Evolutionary conservation across 2,113 vertebrate genomes (phyloP).

Genomic region (Psittacus erithacus): DNA sequence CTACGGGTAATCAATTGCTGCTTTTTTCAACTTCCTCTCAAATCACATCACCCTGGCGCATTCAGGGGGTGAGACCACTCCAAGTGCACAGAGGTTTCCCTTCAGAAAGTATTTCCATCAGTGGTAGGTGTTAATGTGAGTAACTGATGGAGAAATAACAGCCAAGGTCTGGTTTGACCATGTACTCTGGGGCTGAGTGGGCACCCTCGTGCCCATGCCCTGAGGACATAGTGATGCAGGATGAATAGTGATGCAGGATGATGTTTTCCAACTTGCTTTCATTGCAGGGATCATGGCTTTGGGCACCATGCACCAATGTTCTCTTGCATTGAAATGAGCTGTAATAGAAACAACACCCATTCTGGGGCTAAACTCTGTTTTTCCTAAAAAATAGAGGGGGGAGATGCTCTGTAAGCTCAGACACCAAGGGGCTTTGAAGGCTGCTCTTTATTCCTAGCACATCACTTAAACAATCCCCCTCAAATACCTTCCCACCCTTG

Average conservation of each 20-base stretch:
- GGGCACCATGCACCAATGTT: fast-evolving
- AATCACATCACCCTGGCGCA: neutral
- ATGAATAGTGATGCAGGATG: neutral
- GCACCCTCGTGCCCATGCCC: too few species aligned
- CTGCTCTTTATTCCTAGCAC: neutral
- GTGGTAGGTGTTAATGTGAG: neutral
- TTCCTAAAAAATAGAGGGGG: fast-evolving
- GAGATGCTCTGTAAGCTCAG: fast-evolving
- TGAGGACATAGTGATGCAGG: neutral
- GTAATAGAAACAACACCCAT: neutral
- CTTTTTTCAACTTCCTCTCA: neutral
- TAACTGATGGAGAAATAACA: neutral
- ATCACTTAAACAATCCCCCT: neutral
- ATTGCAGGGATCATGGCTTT: neutral
- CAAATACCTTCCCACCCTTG: neutral
- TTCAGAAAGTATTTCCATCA: neutral
- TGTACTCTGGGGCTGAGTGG: fast-evolving
- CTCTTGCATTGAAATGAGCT: fast-evolving
- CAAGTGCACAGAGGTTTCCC: neutral
- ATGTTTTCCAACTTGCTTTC: neutral
- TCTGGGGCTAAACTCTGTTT: neutral
- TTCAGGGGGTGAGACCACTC: neutral
- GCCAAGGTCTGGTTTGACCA: fast-evolving
- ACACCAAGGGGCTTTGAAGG: neutral
- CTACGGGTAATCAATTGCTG: conserved; percentile 36